Base-by-base conservation (phyloP, 2,113 vertebrate genomes). In the Paramisgurnus dabryanus region DNA sequence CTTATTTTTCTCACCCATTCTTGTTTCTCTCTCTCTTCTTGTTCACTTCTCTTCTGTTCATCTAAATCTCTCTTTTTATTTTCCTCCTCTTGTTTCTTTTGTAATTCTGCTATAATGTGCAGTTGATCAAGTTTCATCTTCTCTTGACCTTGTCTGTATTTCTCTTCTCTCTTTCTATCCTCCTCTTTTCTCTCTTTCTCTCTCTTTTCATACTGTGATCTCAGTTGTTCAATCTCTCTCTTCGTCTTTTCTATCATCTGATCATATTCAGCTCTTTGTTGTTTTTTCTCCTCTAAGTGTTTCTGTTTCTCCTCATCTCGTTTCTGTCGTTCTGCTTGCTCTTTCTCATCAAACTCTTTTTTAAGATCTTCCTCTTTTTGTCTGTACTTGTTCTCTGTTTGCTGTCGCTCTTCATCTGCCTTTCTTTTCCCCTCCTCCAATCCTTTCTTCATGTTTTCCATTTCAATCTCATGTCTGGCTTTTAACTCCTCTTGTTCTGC, bases 281-380 rank as follows among this genome's bases (percentile, higher is more conserved):
- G 4, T 75, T 41, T 4, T 58, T 81, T 43, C 1, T 75, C 40
- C 5, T 80, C 10, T 50, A 53, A 34, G 17, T 5, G 27, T 49
- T 34, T 13, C 41, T 39, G 5, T 7, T 68, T 45, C 7, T 76
- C 71, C 3, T 2, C 15, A 11, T 50, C 6, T n/a, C 1, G 12
- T 50, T 75, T 75, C 64, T 75, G 2, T 12, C 12, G 45, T 6
- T 50, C 50, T 22, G 18, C 11, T 80, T 49, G 13, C 17, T 81
- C 71, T 22, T 61, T 81, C 58, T 50, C 66, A 27, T 81, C 64
- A 68, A 68, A 68, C 66, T 67, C 27, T 76, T n/a, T 39, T 17
- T 3, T 7, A 7, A 81, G 6, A 17, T 4, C 39, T 61, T 81
- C 71, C 27, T 43, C 47, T 15, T 10, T 40, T 67, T 17, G 22